Evolutionary conservation across 1,140 invertebrate species (phyloP).

Genomic region (Ips typographus): DNA sequence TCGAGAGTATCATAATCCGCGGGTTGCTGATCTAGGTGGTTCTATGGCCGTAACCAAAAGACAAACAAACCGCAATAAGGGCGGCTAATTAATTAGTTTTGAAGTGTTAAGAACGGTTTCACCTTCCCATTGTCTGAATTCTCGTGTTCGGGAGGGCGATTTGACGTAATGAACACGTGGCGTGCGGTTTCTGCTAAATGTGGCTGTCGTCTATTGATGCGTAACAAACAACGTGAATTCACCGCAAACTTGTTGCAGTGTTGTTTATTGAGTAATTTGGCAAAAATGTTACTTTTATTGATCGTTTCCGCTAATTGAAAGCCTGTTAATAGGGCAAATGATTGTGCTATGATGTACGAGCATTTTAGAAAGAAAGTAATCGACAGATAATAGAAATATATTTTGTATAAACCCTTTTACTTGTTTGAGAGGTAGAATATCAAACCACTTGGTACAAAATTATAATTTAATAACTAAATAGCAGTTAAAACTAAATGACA

Average conservation of each 20-base stretch:
- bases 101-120: constrained; percentile 22
- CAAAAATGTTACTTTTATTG: too few relatives aligned
- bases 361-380: too few relatives aligned
- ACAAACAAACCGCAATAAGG: constrained; percentile 20
- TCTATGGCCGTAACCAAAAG: neutral
- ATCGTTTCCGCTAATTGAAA: neutral
- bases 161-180: constrained; percentile 20
- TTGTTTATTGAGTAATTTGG: too few relatives aligned
- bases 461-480: too few relatives aligned
- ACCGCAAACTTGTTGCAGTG: neutral
- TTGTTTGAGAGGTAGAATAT: too few relatives aligned
- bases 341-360: too few relatives aligned
- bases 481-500: too few relatives aligned
- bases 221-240: neutral
- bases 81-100: constrained; percentile 17
- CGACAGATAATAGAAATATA: too few relatives aligned
- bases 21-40: neutral
- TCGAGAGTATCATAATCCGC: neutral
- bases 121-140: constrained; percentile 20
- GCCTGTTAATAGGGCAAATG: too few relatives aligned
- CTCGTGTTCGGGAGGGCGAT: constrained; percentile 4
- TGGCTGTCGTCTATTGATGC: neutral
- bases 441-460: too few relatives aligned
- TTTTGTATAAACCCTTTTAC: too few relatives aligned
- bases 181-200: neutral